phyloP scores from a whole-genome alignment of 2,888 invertebrate species.

The Phasia obesa region DNA sequence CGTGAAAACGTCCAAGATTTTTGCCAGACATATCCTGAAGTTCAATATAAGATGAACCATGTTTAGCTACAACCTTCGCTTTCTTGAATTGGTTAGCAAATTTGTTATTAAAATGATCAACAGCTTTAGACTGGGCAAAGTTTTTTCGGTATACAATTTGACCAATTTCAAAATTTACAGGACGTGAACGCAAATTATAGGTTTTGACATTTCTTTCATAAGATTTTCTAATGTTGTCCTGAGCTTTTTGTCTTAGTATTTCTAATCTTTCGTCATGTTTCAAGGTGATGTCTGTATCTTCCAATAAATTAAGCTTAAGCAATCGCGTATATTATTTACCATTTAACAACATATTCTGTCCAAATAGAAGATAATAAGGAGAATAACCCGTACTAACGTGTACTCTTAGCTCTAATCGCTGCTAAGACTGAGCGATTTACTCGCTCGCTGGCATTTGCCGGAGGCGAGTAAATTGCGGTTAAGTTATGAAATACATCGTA shows the following conservation, averaged over 20 bases:
- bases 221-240: conserved; percentile 5
- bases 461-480: no score
- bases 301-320: conserved; percentile 13
- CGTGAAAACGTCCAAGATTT: no score
- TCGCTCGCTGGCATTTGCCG: no score
- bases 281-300: neutral
- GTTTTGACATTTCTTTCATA: conserved; percentile 17
- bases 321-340: conserved; percentile 1
- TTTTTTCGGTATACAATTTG: conserved; percentile 36
- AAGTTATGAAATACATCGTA: conserved; percentile 26
- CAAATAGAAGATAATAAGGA: conserved; percentile 40
- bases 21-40: neutral
- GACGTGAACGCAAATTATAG: conserved; percentile 8
- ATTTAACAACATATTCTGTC: conserved; percentile 18
- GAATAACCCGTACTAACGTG: conserved; percentile 34
- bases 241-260: conserved; percentile 1
- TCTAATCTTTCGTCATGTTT: conserved; percentile 12
- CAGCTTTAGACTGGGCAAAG: conserved; percentile 31
- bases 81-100: conserved; percentile 23
- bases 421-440: conserved; percentile 22
- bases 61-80: conserved; percentile 12
- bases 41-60: conserved; percentile 22
- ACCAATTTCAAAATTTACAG: conserved; percentile 9
- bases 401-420: conserved; percentile 3
- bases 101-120: conserved; percentile 26